phyloP scores from a whole-genome alignment of 1,140 invertebrate species.

The Heterodera carotae region DNA sequence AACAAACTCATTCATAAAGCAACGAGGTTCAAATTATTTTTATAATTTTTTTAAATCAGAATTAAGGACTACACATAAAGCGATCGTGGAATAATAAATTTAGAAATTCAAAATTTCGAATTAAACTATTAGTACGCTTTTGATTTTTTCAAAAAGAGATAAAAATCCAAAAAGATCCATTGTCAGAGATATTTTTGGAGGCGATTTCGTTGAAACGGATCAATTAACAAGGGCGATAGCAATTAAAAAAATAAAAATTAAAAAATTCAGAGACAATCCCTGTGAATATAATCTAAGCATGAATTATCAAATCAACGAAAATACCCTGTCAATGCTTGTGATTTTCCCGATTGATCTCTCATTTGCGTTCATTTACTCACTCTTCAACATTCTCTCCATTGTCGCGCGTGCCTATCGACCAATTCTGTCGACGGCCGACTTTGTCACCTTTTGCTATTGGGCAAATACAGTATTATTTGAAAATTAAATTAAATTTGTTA shows the following conservation, averaged over 20 bases:
- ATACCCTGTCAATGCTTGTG: neutral
- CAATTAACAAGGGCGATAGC: too few species aligned
- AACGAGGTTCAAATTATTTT: neutral
- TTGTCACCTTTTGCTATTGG: neutral
- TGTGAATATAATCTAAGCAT: neutral
- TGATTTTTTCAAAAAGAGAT: too few species aligned
- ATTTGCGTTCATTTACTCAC: neutral
- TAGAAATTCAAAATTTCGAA: too few species aligned
- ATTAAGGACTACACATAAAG: too few species aligned
- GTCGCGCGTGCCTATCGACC: neutral
- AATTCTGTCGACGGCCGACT: neutral
- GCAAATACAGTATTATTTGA: neutral
- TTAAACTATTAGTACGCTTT: too few species aligned
- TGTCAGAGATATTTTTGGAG: too few species aligned
- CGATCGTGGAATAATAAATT: too few species aligned
- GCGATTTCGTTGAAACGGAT: too few species aligned
- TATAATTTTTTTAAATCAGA: neutral
- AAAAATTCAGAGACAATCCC: neutral
- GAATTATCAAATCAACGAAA: constrained; percentile 7
- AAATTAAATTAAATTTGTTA: neutral
- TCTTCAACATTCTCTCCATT: neutral
- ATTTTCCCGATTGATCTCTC: constrained; percentile 2
- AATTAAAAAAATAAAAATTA: too few species aligned
- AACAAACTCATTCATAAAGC: neutral
- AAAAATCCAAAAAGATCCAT: too few species aligned